Evolutionary conservation across 2,888 invertebrate genomes (phyloP), one percentile per base, ranked within the genome.

Genomic region (Lobophora halterata): DNA sequence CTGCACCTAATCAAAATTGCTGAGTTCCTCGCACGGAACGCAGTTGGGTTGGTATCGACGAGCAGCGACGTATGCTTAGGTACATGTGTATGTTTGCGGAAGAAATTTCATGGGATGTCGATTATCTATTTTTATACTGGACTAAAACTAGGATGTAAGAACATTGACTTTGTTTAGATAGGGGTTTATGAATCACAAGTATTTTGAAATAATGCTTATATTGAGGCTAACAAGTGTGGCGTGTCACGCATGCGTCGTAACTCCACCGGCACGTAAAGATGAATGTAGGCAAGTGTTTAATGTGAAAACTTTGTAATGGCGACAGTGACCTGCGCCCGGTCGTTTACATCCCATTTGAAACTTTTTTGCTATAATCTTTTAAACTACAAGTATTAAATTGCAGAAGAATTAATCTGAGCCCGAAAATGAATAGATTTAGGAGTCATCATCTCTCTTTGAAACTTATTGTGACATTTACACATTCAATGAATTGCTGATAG

Each of bases 1-100:
- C 54, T 65, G 58, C 59, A 66, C 61, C 69, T 74, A 71, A 75
- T 73, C 75, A 75, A 77, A 68, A 77, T 74, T 62, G 63, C 71
- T 66, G 58, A 62, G 67, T 65, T 70, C 63, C 67, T 70, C 71
- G 68, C 45, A 58, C 63, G 71, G 71, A 71, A 74, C 74, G 68
- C 60, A 46, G 64, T 58, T 54, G 47, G 54, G 46, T 59, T 50
- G 58, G 56, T 57, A 55, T 55, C 51, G 51, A 44, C 48, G 54
- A 40, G 49, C 46, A 34, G 50, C 47, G 53, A 43, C 44, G 47
- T 44, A 56, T 56, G 56, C 55, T 47, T 27, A n/a, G n/a, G n/a
- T n/a, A 36, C 47, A 33, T 49, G 55, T 56, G 56, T 29, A 27
- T n/a, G 7, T 7, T 41, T 47, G 48, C 57, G 46, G 46, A 51